Evolutionary conservation across 35 echinoderm and acorn worm species (phyloP).

Genomic region (Antedon bifida): DNA sequence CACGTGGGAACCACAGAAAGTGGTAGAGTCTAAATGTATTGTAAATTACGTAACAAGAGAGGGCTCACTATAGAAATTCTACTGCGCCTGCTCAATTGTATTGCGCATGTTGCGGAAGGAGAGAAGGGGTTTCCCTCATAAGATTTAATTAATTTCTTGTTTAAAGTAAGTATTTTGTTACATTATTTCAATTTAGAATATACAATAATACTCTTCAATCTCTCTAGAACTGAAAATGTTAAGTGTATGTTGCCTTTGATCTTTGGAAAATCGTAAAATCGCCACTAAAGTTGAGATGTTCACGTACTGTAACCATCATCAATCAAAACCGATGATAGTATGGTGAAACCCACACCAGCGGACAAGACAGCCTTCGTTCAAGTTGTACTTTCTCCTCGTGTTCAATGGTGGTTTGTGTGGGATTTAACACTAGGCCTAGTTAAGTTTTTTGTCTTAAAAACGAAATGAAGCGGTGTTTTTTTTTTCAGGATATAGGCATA

Average conservation of each 20-base stretch:
- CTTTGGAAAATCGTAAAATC: background rate
- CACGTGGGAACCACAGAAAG: background rate
- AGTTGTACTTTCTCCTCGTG: too few relatives aligned
- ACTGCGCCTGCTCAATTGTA: background rate
- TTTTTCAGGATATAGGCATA: too few relatives aligned
- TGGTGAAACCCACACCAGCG: too few relatives aligned
- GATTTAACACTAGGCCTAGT: too few relatives aligned
- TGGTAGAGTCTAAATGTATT: background rate
- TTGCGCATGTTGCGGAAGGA: conserved; percentile 1
- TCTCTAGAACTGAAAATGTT: background rate
- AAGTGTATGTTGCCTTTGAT: background rate
- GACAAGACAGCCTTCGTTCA: too few relatives aligned
- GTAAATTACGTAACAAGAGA: background rate
- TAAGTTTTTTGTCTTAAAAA: too few relatives aligned
- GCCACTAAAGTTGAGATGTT: background rate
- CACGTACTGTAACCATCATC: background rate
- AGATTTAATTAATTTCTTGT: background rate
- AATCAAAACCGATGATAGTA: too few relatives aligned
- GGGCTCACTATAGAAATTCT: background rate
- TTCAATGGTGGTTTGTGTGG: too few relatives aligned
- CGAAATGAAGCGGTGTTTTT: too few relatives aligned
- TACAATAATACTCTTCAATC: background rate
- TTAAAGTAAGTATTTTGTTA: background rate
- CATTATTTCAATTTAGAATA: background rate
- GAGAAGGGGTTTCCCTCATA: background rate